A percentile compares a stretch with the other conserved stretches of the same genome.
Conservation (phyloP, 2,113 vertebrate genomes). For the Oryzias curvinotus region DNA sequence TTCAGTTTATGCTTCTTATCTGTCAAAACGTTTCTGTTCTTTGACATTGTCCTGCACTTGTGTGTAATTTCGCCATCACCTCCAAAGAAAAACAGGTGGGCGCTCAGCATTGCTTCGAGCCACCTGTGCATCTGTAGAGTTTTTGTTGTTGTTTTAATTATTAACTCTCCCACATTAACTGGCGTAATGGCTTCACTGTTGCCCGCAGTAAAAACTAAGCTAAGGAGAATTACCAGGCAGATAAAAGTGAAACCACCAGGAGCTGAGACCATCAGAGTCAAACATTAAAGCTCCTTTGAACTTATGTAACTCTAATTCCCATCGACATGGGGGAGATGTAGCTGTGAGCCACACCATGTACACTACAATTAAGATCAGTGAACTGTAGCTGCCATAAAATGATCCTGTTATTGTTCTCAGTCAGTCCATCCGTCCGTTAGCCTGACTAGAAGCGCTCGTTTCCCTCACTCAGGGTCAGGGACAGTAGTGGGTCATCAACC, state of each 20-base stretch:
- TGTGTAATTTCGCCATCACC: background rate
- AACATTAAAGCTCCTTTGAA: conserved; percentile 52
- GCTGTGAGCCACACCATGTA: conserved; percentile 61
- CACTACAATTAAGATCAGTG: conserved; percentile 54
- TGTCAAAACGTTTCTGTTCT: background rate
- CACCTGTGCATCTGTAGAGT: conserved; percentile 15
- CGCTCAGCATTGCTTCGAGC: background rate
- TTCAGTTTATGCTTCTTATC: background rate
- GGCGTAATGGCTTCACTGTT: conserved; percentile 18
- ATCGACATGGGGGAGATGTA: conserved; percentile 56
- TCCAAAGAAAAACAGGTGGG: conserved; percentile 12
- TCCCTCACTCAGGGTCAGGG: conserved; percentile 39
- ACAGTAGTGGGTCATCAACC: conserved; percentile 36
- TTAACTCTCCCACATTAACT: conserved; percentile 25
- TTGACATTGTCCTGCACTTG: rapidly evolving
- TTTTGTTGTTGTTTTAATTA: conserved; percentile 6
- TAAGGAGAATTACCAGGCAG: conserved; percentile 15
- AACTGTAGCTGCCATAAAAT: conserved; percentile 32
- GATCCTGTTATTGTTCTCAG: conserved; percentile 23
- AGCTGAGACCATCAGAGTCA: conserved; percentile 34
- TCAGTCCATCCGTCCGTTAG: conserved; percentile 22
- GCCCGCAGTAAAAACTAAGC: conserved; percentile 17
- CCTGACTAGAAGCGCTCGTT: conserved; percentile 19
- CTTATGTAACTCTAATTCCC: conserved; percentile 59
- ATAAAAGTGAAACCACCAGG: conserved; percentile 21